phyloP scores from a whole-genome alignment of 2,113 vertebrate species.

The Eretmochelys imbricata region DNA sequence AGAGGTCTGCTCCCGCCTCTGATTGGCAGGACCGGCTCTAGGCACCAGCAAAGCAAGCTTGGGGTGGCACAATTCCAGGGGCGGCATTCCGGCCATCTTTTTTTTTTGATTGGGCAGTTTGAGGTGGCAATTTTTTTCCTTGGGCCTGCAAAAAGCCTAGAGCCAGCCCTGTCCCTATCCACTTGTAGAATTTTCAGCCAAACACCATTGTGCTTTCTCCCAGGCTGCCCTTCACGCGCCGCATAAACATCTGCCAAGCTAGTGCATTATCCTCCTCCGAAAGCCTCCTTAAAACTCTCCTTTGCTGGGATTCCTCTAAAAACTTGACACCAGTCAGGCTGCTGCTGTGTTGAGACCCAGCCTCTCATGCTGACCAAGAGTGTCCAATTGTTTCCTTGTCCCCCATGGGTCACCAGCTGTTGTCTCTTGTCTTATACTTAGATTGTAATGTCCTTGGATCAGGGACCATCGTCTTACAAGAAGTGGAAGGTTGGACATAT shows the following conservation, averaged over 20 bases:
- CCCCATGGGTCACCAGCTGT: not conserved
- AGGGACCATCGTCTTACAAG: not conserved
- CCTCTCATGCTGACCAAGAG: not conserved
- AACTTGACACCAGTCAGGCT: not conserved
- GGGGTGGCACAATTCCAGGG: no score
- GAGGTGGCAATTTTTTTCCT: no score
- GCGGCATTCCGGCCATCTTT: no score
- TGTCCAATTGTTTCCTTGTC: not conserved
- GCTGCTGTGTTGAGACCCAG: not conserved
- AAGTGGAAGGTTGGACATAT: no score
- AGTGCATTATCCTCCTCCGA: not conserved
- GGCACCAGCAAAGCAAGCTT: no score
- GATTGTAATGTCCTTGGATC: not conserved
- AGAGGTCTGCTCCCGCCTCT: accelerated
- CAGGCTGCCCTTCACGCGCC: not conserved
- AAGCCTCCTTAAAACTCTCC: not conserved
- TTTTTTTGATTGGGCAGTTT: no score
- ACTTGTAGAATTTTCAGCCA: not conserved
- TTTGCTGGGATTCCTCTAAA: not conserved
- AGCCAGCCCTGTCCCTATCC: not conserved
- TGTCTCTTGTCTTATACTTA: not conserved
- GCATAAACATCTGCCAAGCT: not conserved
- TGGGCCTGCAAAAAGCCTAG: no score
- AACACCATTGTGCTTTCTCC: not conserved
- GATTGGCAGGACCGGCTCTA: no score